A percentile compares a stretch with the other conserved stretches of the same genome.
phyloP scores from a whole-genome alignment of 1,140 invertebrate species.

The Ylistrum balloti region DNA sequence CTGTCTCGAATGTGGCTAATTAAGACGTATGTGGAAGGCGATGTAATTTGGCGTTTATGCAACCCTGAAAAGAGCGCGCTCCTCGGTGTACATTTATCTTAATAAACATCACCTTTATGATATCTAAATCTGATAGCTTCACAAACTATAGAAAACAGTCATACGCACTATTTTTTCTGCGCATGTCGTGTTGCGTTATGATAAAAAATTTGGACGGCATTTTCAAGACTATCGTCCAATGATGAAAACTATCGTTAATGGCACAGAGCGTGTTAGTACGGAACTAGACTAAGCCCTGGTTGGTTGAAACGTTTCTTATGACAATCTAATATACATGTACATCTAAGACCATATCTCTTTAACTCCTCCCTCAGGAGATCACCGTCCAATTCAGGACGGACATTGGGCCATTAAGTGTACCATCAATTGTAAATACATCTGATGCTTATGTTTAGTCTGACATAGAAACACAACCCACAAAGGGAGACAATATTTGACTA shows the following conservation, averaged over 20 bases:
- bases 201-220: not conserved
- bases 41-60: conserved; percentile 23
- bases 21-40: conserved; percentile 32
- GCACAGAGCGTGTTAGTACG: no score
- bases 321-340: not conserved
- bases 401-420: no score
- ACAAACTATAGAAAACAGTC: not conserved
- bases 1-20: not conserved
- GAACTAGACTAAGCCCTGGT: not conserved
- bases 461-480: no score
- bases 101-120: not conserved
- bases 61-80: not conserved
- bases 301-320: not conserved
- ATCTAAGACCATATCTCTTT: not conserved
- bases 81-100: conserved; percentile 28
- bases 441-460: no score
- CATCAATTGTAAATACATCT: no score
- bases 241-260: not conserved
- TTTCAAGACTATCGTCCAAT: not conserved
- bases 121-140: not conserved
- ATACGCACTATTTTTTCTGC: not conserved
- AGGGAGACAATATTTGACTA: no score
- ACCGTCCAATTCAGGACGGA: no score
- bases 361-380: no score
- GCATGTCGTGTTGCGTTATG: not conserved